A percentile compares a stretch with the other conserved stretches of the same genome.
Evolutionary conservation across 2,888 invertebrate genomes (phyloP).

Genomic region (Pristionchus japonicus): DNA sequence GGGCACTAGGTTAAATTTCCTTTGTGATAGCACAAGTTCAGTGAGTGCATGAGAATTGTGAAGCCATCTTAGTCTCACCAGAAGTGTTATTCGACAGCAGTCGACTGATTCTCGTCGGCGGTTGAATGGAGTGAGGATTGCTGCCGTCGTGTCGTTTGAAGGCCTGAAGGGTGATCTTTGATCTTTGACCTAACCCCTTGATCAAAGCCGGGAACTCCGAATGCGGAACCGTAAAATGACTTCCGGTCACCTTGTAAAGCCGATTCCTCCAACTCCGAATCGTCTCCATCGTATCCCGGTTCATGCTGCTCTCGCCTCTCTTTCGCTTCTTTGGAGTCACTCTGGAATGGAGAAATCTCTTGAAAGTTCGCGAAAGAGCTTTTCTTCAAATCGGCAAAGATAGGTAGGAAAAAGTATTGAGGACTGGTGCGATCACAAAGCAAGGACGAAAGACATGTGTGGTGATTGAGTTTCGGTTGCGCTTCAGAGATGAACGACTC

Average conservation of each 20-base stretch:
- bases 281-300: conserved; percentile 49
- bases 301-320: conserved; percentile 13
- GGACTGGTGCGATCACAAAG: too few relatives aligned
- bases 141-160: conserved; percentile 34
- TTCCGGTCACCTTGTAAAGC: conserved; percentile 67
- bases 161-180: conserved; percentile 4
- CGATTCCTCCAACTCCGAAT: conserved; percentile 66
- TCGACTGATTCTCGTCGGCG: conserved; percentile 4
- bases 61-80: too few relatives aligned
- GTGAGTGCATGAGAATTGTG: too few relatives aligned
- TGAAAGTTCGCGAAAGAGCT: not conserved
- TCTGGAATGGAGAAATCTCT: not conserved
- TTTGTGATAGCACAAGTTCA: too few relatives aligned
- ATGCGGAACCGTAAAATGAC: too few relatives aligned
- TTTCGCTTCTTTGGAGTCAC: conserved; percentile 25
- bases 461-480: too few relatives aligned
- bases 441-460: too few relatives aligned
- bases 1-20: too few relatives aligned
- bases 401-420: too few relatives aligned
- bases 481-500: not conserved
- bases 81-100: not conserved
- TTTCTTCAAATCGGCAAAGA: not conserved
- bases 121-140: not conserved
- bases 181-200: not conserved
- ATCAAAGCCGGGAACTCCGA: not conserved